Evolutionary conservation across 2,113 vertebrate genomes (phyloP), one percentile per base, ranked within the genome.

Genomic region (Antennarius striatus): DNA sequence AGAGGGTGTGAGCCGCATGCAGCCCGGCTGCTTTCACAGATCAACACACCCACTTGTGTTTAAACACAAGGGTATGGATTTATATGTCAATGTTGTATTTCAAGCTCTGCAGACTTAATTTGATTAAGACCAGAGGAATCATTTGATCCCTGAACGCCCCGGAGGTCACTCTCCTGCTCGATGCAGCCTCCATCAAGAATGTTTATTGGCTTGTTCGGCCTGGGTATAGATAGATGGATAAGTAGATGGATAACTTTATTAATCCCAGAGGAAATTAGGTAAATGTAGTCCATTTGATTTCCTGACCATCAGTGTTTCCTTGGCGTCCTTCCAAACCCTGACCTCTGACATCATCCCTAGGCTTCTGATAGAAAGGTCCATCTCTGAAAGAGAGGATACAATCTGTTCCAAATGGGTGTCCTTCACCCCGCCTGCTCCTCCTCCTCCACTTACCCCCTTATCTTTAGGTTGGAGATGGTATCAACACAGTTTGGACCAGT

Each of bases 381-480:
- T 51, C 69, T 80, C 67, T 68, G 70, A 39, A 47, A 39, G 30
- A 77, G 54, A 56, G 45, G 62, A 76, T 63, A 39, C 49, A n/a
- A 81, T 89, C 86, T 86, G 22, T 22, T 22, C 63, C 59, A 47
- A 82, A 68, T 75, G 53, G 71, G 57, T 71, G 86, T 87, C 87
- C 87, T 85, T 75, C 85, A 83, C 36, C 89, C 84, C 83, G 74
- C 77, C 82, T 89, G 89, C 78, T 70, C 86, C 85, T 78, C 79
- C 67, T 50, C 65, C 72, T 82, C 65, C 82, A 68, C 85, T 92
- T 87, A 82, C 22, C 88, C 60, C 62, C 56, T 82, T 85, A 83
- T 91, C 88, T 90, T 69, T 86, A 84, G 57, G 76, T 77, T 80
- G 85, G 68, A 83, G 87, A 93, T 89, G 72, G 53, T 86, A 93